Percentiles rank a stretch among this genome's conserved stretches.
phyloP scores from a whole-genome alignment of 64 coral and sea anemone species.

The Montipora sp. region DNA sequence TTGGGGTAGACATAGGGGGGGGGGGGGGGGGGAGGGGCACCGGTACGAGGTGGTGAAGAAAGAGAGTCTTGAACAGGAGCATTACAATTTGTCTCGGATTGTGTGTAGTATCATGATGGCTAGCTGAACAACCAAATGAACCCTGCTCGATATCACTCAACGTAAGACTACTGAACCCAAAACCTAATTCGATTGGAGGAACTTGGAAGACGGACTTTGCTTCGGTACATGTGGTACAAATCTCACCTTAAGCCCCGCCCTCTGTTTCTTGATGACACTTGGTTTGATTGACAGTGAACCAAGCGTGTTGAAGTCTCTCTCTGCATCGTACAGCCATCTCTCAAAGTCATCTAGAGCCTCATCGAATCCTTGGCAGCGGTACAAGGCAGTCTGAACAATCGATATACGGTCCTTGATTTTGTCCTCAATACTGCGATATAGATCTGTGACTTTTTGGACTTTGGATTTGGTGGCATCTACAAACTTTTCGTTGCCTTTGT shows the following conservation, averaged over 20 bases:
- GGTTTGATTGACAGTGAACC: constrained; percentile 86
- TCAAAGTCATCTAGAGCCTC: constrained; percentile 87
- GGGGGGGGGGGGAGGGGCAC: too few species aligned
- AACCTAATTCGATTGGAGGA: too few species aligned
- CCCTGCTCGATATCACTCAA: too few species aligned
- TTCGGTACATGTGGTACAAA: not conserved
- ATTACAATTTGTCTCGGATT: too few species aligned
- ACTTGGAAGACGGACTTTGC: not conserved
- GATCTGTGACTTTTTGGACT: constrained; percentile 72
- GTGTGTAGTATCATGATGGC: too few species aligned
- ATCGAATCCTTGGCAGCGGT: constrained; percentile 81
- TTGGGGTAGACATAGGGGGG: too few species aligned
- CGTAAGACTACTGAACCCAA: too few species aligned
- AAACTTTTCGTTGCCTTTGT: constrained; percentile 69
- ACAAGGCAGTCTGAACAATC: constrained; percentile 79
- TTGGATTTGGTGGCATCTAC: constrained; percentile 73
- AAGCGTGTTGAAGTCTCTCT: constrained; percentile 72
- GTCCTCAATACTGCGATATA: constrained; percentile 71
- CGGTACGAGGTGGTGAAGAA: too few species aligned
- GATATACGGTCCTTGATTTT: constrained; percentile 80
- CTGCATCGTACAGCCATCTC: constrained; percentile 79
- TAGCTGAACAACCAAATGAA: too few species aligned
- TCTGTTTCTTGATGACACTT: constrained; percentile 88
- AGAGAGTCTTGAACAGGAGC: too few species aligned
- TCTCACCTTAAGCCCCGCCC: constrained; percentile 74